phyloP scores from a whole-genome alignment of 2,113 vertebrate genomes.

The Indicator maculatus region DNA sequence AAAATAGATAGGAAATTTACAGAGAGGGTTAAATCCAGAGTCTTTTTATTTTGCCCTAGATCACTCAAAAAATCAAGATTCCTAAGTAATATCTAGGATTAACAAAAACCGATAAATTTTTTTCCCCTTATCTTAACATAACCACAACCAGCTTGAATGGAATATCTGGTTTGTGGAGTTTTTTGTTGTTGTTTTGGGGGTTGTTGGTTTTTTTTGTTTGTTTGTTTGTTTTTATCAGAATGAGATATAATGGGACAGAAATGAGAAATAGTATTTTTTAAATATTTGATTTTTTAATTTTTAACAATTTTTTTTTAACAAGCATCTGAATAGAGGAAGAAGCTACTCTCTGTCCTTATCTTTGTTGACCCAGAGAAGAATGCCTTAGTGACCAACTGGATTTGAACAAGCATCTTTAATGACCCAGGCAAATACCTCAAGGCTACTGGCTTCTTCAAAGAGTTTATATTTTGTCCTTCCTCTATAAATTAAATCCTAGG shows the following conservation, averaged over 20 bases:
- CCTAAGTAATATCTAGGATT: not conserved
- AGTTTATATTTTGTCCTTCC: conserved; percentile 2
- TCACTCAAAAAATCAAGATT: not conserved
- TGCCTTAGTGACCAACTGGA: not conserved
- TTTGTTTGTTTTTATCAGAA: not conserved
- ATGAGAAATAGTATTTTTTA: not conserved
- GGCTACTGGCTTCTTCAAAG: not conserved
- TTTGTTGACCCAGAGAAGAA: not conserved
- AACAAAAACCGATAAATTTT: accelerated
- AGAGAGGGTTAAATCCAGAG: not conserved
- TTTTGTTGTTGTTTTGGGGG: not conserved
- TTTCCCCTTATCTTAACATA: not conserved
- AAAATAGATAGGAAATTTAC: not conserved
- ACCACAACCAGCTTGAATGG: not conserved
- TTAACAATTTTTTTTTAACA: not conserved
- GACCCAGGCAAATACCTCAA: not conserved
- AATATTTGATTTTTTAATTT: not conserved
- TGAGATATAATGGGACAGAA: not conserved
- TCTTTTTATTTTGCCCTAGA: not conserved
- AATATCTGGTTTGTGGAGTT: not conserved
- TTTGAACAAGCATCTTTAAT: not conserved
- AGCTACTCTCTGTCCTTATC: not conserved
- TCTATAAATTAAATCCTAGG: not conserved
- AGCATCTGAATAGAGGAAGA: not conserved
- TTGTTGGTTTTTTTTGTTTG: too few species aligned